Conservation (phyloP, 2,113 vertebrate genomes). For the Fregetta grallaria region DNA sequence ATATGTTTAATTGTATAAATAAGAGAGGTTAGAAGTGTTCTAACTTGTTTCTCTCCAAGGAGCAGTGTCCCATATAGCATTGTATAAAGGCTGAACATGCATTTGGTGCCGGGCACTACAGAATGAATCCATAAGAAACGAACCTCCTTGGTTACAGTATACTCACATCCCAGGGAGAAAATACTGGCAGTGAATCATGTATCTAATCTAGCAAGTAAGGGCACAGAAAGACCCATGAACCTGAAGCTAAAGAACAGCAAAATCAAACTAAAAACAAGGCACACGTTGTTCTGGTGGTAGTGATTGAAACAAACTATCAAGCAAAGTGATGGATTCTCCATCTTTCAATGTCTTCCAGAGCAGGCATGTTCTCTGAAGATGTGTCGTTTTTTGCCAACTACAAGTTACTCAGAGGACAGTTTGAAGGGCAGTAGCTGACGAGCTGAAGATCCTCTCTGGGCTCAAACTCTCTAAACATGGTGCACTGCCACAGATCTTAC, state of each 20-base stretch:
- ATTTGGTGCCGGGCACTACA: not conserved
- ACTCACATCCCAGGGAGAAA: not conserved
- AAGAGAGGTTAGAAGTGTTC: not conserved
- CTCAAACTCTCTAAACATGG: not conserved
- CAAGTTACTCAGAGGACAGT: not conserved
- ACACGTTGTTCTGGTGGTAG: not conserved
- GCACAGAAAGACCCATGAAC: not conserved
- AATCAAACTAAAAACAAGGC: not conserved
- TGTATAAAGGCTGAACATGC: not conserved
- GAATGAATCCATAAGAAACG: not conserved
- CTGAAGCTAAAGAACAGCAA: not conserved
- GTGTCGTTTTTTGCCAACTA: not conserved
- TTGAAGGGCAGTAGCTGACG: not conserved
- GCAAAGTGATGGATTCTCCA: not conserved
- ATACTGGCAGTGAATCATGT: not conserved
- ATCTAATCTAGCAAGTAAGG: not conserved
- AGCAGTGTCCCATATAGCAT: not conserved
- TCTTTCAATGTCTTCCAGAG: not conserved
- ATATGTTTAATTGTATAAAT: not conserved
- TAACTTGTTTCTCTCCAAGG: not conserved
- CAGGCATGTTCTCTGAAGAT: not conserved
- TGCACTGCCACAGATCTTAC: not conserved
- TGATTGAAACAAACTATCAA: not conserved
- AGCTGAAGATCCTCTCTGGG: not conserved
- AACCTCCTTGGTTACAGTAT: not conserved